These are phyloP conservation scores for Eulemur rufifrons DNA, from an alignment of 2,113 vertebrate genomes.

Conservation along the genomic window DNA sequence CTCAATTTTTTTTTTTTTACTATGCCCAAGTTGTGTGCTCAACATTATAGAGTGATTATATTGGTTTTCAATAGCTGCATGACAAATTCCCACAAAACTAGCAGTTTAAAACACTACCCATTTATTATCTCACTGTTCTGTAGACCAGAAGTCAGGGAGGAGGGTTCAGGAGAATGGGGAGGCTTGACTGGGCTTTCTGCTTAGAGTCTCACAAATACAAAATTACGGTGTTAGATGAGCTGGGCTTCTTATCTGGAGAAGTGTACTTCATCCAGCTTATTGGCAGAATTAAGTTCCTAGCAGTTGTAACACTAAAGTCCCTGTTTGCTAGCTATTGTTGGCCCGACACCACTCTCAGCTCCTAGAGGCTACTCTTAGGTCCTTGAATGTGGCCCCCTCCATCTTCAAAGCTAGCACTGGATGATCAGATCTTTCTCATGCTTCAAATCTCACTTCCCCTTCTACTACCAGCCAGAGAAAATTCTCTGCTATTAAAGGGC, in stretches of 20 bases:
- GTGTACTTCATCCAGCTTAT: not conserved
- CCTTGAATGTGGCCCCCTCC: not conserved
- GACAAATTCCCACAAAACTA: not conserved
- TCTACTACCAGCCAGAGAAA: not conserved
- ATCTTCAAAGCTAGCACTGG: not conserved
- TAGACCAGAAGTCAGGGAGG: not conserved
- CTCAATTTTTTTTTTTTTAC: not conserved
- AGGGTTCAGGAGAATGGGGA: not conserved
- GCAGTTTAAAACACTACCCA: not conserved
- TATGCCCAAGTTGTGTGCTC: not conserved
- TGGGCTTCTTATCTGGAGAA: not conserved
- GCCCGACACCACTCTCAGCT: not conserved
- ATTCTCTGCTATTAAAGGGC: not conserved
- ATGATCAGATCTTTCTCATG: not conserved
- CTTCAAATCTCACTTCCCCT: not conserved
- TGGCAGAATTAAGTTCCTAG: not conserved
- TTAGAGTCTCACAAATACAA: not conserved
- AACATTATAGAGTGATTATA: not conserved
- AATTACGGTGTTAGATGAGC: not conserved
- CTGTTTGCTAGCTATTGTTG: not conserved
- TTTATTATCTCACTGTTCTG: not conserved
- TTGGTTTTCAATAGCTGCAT: not conserved
- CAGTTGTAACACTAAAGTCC: not conserved
- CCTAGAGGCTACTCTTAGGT: not conserved
- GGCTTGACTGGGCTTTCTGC: not conserved